Evolutionary conservation across 2,888 invertebrate species (phyloP).

Genomic region (Drosophila phalerata): DNA sequence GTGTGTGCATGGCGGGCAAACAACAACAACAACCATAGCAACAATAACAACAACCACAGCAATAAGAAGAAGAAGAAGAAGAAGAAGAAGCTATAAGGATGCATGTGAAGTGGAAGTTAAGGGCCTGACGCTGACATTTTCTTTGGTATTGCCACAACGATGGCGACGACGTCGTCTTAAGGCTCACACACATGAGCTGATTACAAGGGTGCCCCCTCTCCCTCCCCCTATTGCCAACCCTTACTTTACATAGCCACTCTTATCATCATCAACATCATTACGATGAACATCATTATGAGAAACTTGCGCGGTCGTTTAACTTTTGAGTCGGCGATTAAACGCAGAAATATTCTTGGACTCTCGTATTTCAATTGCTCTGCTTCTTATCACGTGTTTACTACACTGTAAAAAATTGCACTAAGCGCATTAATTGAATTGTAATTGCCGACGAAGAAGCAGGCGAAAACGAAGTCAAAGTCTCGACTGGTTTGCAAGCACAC

Average conservation of each 20-base stretch:
- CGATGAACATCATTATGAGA: conserved; percentile 19
- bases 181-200: conserved; percentile 59
- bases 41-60: conserved; percentile 25
- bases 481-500: conserved; percentile 63
- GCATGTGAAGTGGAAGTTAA: conserved; percentile 62
- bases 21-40: conserved; percentile 28
- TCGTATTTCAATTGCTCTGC: conserved; percentile 18
- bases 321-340: conserved; percentile 74
- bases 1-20: conserved; percentile 21
- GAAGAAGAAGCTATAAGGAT: conserved; percentile 66
- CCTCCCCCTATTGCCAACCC: background rate
- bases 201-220: conserved; percentile 40
- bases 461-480: conserved; percentile 34
- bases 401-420: conserved; percentile 67
- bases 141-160: conserved; percentile 40
- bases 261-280: conserved; percentile 9
- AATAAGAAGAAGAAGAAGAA: conserved; percentile 9
- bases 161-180: conserved; percentile 40
- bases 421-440: conserved; percentile 81
- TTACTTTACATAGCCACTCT: background rate
- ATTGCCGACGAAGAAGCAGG: conserved; percentile 58
- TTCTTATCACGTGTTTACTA: conserved; percentile 68
- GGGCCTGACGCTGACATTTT: conserved; percentile 62
- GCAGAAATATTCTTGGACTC: conserved; percentile 75
- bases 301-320: conserved; percentile 81